Evolutionary conservation across 2,113 vertebrate species (phyloP), one percentile per base, ranked within the genome.

Genomic region (Ellobius talpinus): DNA sequence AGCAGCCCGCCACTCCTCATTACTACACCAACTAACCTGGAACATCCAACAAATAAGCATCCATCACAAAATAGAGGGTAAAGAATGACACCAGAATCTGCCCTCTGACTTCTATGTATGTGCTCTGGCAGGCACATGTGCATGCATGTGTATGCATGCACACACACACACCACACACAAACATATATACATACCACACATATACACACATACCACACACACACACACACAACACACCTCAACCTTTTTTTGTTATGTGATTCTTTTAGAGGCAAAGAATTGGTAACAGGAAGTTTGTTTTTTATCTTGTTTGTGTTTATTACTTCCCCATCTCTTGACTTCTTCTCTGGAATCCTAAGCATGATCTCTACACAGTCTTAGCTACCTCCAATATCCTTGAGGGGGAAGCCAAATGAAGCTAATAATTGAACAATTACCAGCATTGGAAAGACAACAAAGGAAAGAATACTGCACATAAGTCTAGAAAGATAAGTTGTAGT

Each of bases 321-420:
- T 29, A 1, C 29, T 66, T 50, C 9, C 39, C 19, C 74, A 33
- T 50, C 3, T 61, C 72, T 92, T 61, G 19, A 92, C 84, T 61
- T 87, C 87, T 61, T 87, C 72, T 81, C 58, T 88, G 86, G 19
- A 89, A 84, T 94, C 87, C 87, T 94, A 93, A 77, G 45, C 42
- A 29, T 77, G 50, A 39, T 61, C 47, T 84, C 23, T 42, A 10
- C 13, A 52, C n/a, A 45, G 39, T 68, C 87, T 95, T 90, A 96
- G 66, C 89, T 61, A 45, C n/a, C 72, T 85, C 74, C 70, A 29
- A 81, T 84, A 10, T 94, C 26, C 78, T 87, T 68, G 78, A 31
- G 21, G 61, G 65, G 10, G 2, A 85, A 24, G 24, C 16, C 5
- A 63, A 1, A 29, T 4, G 52, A 10, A 73, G 39, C 66, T 77